These are phyloP conservation scores for Euphonia xanthogaster DNA, from an alignment of 2,797 vertebrate species.

Conservation along the genomic window DNA sequence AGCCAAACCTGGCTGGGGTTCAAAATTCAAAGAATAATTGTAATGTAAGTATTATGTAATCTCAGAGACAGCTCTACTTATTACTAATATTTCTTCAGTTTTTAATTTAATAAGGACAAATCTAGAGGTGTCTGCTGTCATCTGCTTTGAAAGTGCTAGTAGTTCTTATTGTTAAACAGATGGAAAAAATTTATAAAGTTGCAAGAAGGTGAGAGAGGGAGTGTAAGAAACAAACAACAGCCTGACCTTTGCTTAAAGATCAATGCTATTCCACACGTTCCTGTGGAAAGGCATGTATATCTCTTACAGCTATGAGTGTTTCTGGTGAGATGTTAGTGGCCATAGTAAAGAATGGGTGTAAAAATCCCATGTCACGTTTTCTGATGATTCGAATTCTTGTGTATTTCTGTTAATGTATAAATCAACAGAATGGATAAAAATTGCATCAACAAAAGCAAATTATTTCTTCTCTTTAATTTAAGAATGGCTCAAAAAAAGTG, in stretches of 20 bases:
- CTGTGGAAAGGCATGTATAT: background rate
- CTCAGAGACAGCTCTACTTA: background rate
- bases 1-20: background rate
- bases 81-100: background rate
- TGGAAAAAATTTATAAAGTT: background rate
- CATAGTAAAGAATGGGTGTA: background rate
- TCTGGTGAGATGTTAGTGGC: background rate
- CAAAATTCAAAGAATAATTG: conserved; percentile 3
- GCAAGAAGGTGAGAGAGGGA: background rate
- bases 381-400: background rate
- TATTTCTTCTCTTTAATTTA: background rate
- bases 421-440: background rate
- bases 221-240: background rate
- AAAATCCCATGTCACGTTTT: background rate
- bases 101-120: background rate
- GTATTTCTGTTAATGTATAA: background rate
- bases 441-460: background rate
- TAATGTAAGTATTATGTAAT: background rate
- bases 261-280: background rate
- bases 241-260: background rate
- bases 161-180: background rate
- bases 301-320: background rate
- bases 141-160: background rate
- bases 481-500: background rate
- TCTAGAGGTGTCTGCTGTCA: background rate